These are phyloP conservation scores for Coilia nasus DNA, from an alignment of 2,797 vertebrate species.

Conservation along the genomic window DNA sequence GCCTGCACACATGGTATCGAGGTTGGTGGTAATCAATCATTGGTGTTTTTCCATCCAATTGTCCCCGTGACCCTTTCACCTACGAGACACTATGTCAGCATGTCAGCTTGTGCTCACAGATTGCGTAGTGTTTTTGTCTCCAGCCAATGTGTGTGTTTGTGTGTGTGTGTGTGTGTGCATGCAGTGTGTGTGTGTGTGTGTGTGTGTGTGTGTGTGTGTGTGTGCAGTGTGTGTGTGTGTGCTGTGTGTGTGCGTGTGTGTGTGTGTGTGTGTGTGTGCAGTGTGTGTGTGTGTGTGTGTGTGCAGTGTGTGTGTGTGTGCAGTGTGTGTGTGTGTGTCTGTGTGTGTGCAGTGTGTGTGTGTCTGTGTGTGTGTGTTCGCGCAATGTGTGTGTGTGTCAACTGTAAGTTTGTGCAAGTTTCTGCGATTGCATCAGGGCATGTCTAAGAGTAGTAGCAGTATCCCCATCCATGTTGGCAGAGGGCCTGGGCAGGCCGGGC, in stretches of 20 bases:
- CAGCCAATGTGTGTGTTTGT: background rate
- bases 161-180: background rate
- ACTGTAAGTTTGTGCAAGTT: background rate
- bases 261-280: background rate
- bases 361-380: conserved; percentile 2
- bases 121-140: background rate
- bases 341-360: no score
- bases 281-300: background rate
- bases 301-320: conserved; percentile 3
- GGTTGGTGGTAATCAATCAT: background rate
- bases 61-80: background rate
- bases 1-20: background rate
- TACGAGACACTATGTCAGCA: conserved; percentile 18
- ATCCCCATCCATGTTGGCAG: background rate
- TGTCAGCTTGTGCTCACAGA: background rate
- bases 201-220: conserved; percentile 19
- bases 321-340: no score
- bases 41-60: conserved; percentile 6
- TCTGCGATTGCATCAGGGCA: conserved; percentile 7
- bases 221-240: background rate
- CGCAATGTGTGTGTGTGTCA: background rate
- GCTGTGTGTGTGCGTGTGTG: background rate
- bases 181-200: background rate
- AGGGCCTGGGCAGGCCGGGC: background rate
- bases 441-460: background rate